Evolutionary conservation across 2,113 vertebrate species (phyloP).

Genomic region (Leptobrachium leishanense): DNA sequence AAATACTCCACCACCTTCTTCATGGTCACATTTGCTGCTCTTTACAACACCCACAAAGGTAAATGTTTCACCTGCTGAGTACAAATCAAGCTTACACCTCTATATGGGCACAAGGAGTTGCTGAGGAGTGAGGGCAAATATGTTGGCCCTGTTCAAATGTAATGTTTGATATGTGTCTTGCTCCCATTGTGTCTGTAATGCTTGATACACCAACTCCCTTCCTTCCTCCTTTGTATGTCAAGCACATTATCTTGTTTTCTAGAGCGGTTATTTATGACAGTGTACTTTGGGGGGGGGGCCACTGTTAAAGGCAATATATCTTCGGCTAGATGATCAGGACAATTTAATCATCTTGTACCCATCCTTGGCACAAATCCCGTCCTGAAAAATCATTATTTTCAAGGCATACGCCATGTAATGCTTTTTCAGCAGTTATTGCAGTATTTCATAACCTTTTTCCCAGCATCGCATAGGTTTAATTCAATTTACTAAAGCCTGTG

Average conservation of each 20-base stretch:
- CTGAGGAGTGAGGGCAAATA: no score
- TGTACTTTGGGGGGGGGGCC: not conserved
- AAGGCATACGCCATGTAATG: not conserved
- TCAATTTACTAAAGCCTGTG: not conserved
- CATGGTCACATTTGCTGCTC: constrained; percentile 91
- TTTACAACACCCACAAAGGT: constrained; percentile 93
- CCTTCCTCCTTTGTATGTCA: no score
- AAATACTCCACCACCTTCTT: constrained; percentile 99
- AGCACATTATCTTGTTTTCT: not conserved
- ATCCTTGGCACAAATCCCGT: not conserved
- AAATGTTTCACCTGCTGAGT: constrained; percentile 38
- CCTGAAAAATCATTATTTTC: not conserved
- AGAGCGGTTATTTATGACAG: not conserved
- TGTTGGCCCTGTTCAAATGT: no score
- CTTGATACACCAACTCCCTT: not conserved
- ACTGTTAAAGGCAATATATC: not conserved
- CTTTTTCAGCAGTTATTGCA: not conserved
- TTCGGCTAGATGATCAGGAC: not conserved
- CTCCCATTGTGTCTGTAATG: constrained; percentile 2
- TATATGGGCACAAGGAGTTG: no score
- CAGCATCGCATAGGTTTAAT: not conserved
- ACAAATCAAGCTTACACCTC: not conserved
- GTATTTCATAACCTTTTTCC: not conserved
- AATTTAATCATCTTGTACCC: not conserved
- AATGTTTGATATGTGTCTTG: not conserved